Evolutionary conservation across 2,888 invertebrate genomes (phyloP).

Genomic region (Drosophila recens): DNA sequence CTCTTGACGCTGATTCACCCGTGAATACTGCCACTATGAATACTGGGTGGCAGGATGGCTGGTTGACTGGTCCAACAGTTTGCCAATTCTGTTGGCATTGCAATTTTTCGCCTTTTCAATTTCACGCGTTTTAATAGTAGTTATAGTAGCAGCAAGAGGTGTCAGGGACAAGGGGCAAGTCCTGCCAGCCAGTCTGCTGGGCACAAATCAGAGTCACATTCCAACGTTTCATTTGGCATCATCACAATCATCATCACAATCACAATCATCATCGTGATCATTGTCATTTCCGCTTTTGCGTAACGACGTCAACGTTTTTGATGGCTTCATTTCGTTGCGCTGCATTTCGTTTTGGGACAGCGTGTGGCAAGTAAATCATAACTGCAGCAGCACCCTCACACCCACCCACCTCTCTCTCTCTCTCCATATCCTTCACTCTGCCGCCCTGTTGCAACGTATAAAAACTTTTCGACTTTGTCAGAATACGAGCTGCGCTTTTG

Average conservation of each 20-base stretch:
- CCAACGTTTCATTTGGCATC: conserved; percentile 64
- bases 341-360: conserved; percentile 60
- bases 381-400: conserved; percentile 45
- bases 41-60: conserved; percentile 2
- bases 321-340: conserved; percentile 76
- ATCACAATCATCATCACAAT: conserved; percentile 19
- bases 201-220: conserved; percentile 53
- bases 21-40: conserved; percentile 36
- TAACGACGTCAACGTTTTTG: conserved; percentile 77
- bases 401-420: neutral
- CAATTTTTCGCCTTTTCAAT: conserved; percentile 79
- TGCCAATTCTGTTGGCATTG: conserved; percentile 64
- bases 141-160: conserved; percentile 13
- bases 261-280: conserved; percentile 52
- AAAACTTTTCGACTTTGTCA: conserved; percentile 78
- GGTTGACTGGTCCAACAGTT: conserved; percentile 51
- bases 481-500: conserved; percentile 62
- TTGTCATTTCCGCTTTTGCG: conserved; percentile 80
- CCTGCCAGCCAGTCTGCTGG: conserved; percentile 4
- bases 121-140: conserved; percentile 72
- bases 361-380: conserved; percentile 73
- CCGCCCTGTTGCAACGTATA: conserved; percentile 38
- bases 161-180: neutral
- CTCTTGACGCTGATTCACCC: neutral
- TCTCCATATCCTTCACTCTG: neutral